Percentiles rank a stretch among this genome's conserved stretches.
phyloP scores from a whole-genome alignment of 2,113 vertebrate genomes.

The Baryphthengus martii region DNA sequence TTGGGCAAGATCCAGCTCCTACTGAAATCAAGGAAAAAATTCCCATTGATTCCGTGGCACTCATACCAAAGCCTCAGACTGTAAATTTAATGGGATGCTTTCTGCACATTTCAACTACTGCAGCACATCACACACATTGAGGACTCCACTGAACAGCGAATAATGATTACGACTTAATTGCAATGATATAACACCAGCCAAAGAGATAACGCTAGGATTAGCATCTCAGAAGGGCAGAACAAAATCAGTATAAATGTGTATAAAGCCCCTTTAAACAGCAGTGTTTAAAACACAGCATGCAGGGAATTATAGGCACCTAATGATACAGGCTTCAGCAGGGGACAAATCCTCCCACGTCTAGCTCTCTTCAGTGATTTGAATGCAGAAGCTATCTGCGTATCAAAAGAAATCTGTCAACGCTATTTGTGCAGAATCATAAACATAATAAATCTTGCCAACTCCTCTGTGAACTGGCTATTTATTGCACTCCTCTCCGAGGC shows the following conservation, averaged over 20 bases:
- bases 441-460: constrained; percentile 52
- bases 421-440: constrained; percentile 29
- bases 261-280: background rate
- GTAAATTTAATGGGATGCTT: background rate
- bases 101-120: background rate
- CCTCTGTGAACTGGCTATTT: constrained; percentile 30
- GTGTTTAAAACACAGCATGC: background rate
- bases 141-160: background rate
- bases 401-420: constrained; percentile 43
- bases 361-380: background rate
- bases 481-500: constrained; percentile 8
- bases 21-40: background rate
- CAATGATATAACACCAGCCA: background rate
- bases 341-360: background rate
- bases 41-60: constrained; percentile 2
- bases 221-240: background rate
- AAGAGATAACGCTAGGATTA: background rate
- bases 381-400: background rate
- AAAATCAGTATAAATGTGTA: background rate
- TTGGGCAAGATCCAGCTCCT: constrained; percentile 56
- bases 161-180: background rate
- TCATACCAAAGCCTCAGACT: background rate
- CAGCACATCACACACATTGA: background rate
- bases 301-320: background rate
- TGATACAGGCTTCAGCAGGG: background rate